phyloP scores from a whole-genome alignment of 1,140 invertebrate species.

The Bombus affinis region DNA sequence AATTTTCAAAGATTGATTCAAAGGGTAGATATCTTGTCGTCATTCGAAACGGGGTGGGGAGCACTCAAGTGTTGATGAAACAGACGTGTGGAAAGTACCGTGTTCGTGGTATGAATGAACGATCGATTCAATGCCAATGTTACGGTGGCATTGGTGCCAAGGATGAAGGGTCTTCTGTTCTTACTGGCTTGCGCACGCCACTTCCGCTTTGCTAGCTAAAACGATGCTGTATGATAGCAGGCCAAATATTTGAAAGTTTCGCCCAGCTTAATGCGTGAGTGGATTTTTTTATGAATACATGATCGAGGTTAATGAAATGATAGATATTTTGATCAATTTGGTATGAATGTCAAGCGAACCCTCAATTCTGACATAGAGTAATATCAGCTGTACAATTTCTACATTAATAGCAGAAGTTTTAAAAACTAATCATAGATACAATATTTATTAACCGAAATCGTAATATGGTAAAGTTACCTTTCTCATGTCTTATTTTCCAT shows the following conservation, averaged over 20 bases:
- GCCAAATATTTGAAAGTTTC: slow-evolving; percentile 51
- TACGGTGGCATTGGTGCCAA: slow-evolving; percentile 53
- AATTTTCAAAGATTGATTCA: not conserved
- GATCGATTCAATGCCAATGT: slow-evolving; percentile 70
- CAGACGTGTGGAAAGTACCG: slow-evolving; percentile 74
- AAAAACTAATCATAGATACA: not conserved
- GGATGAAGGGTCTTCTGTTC: slow-evolving; percentile 54
- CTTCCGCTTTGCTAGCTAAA: slow-evolving; percentile 28
- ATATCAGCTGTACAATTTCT: not conserved
- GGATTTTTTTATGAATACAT: slow-evolving; percentile 35
- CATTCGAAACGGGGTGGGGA: not conserved
- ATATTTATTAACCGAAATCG: not conserved
- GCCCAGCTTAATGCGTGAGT: slow-evolving; percentile 26
- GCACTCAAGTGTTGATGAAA: slow-evolving; percentile 43
- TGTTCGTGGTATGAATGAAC: slow-evolving; percentile 75
- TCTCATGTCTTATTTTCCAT: not conserved
- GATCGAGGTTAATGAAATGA: slow-evolving; percentile 38
- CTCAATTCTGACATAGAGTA: not conserved
- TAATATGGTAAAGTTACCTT: not conserved
- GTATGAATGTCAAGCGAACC: not conserved
- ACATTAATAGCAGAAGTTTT: not conserved
- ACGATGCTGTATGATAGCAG: slow-evolving; percentile 28
- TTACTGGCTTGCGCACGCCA: slow-evolving; percentile 19
- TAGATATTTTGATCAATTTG: not conserved
- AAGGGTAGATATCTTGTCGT: not conserved